Evolutionary conservation across 2,113 vertebrate species (phyloP).

Genomic region (Chaetodon auriga): DNA sequence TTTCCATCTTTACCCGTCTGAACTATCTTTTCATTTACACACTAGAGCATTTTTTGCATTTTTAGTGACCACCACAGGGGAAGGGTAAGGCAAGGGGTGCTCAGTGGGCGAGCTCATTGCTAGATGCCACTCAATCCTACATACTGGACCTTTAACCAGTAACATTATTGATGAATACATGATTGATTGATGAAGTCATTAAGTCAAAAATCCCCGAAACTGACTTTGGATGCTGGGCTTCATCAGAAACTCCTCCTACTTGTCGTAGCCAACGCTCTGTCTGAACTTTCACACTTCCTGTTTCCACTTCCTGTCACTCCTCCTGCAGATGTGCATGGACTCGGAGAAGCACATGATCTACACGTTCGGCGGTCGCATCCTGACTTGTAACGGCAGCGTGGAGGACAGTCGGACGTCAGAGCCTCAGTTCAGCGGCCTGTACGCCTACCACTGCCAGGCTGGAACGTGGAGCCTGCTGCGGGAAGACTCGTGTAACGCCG

Average conservation of each 20-base stretch:
- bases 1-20: not conserved
- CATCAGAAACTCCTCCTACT: not conserved
- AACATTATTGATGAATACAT: no score
- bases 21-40: not conserved
- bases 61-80: no score
- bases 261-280: not conserved
- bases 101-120: no score
- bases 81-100: no score
- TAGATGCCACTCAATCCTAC: no score
- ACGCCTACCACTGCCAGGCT: slow-evolving; percentile 93
- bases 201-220: no score
- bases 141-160: no score
- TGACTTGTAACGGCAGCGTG: slow-evolving; percentile 96
- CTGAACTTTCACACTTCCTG: not conserved
- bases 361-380: slow-evolving; percentile 96
- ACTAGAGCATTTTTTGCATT: no score
- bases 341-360: slow-evolving; percentile 99
- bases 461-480: slow-evolving; percentile 94
- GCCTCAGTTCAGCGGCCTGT: slow-evolving; percentile 97
- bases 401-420: slow-evolving; percentile 96
- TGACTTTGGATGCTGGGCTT: no score
- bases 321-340: slow-evolving; percentile 98
- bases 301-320: not conserved
- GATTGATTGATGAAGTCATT: no score
- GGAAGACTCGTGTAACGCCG: slow-evolving; percentile 98